A percentile compares a stretch with the other conserved stretches of the same genome.
Conservation (phyloP, 2,113 vertebrate species). For the Steatornis caripensis region DNA sequence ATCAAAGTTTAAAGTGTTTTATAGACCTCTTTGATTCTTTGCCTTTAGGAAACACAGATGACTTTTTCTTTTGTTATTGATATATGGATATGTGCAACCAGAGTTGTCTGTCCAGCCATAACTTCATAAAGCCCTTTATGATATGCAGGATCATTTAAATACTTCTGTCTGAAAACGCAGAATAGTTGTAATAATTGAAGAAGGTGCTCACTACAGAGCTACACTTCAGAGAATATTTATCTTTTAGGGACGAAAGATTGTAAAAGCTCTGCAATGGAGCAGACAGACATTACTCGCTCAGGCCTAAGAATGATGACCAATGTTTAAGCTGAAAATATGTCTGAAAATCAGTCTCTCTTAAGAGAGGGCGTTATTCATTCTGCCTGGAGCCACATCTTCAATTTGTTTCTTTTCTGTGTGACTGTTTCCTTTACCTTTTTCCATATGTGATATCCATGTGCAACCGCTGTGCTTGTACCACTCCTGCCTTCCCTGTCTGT, state of each 20-base stretch:
- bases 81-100: neutral
- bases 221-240: neutral
- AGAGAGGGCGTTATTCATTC: neutral
- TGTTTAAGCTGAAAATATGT: neutral
- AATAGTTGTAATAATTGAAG: neutral
- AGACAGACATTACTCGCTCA: neutral
- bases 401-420: neutral
- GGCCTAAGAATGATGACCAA: neutral
- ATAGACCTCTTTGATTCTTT: neutral
- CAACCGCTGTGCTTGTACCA: neutral
- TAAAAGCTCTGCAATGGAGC: neutral
- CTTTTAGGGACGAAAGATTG: neutral
- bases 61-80: neutral
- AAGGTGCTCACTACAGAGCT: neutral
- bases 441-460: neutral
- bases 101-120: neutral
- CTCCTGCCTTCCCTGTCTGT: neutral
- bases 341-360: neutral
- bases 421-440: neutral
- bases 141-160: neutral
- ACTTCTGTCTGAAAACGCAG: neutral
- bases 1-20: neutral
- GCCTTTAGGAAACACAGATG: neutral
- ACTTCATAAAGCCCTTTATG: neutral
- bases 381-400: accelerated